Evolutionary conservation across 2,797 vertebrate genomes (phyloP), one percentile per base, ranked within the genome.

Genomic region (Cynodonichthys magdalenae): DNA sequence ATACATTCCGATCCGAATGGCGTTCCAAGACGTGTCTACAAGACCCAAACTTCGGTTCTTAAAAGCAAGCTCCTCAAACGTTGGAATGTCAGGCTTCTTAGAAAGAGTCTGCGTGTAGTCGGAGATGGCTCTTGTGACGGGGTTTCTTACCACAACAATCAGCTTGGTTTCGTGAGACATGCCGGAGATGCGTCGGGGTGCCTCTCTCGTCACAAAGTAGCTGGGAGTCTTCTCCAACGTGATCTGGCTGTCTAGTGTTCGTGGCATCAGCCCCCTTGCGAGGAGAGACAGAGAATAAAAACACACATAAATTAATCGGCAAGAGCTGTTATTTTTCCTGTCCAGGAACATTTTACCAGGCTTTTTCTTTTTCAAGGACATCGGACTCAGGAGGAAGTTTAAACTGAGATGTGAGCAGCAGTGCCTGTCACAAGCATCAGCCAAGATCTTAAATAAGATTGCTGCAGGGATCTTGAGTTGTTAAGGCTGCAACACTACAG

Each of bases 211-310:
- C 66, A 99, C 96, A 0, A 98, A 99, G 81, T 99, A 99, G 88
- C 97, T 99, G 57, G 97, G 97, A 0, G 97, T 99, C 92, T 99
- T 99, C 92, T 99, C 97, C 81, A 99, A 91, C 0, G 97, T 99
- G 90, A 99, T 96, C 89, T 99, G 97, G 77, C 92, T 95, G 87
- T 96, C 96, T 0, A 97, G 86, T 0, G 97, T 97, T 6, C 96
- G 91, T 0, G 97, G 97, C 97, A 99, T 99, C 66, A 99, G 87
- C 63, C 93, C 95, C 92, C 97, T 99, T 85, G 61, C 63, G 63
- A 71, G 55, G 53, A 50, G 82, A 78, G 45, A 45, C 34, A 75
- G 41, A 82, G 53, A 59, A 56, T 2, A 75, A 75, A 65, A 71
- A 83, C n/a, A 75, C 18, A 36, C 65, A 64, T 73, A 29, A 82